Conservation (phyloP, 2,888 invertebrate species). For the Cancer borealis region DNA sequence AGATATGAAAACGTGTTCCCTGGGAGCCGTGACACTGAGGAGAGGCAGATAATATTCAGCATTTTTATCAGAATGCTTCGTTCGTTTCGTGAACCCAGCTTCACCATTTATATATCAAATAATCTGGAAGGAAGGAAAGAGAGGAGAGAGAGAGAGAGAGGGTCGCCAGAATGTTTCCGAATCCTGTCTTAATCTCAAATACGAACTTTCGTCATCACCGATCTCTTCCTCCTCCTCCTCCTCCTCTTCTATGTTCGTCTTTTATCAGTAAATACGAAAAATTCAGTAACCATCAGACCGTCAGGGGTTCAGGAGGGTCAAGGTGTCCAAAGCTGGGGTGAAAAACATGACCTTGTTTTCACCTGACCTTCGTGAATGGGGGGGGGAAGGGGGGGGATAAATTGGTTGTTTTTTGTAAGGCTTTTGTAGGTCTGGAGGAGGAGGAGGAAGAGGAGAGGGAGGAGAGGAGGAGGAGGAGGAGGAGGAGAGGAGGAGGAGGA, state of each 20-base stretch:
- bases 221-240: slow-evolving; percentile 11
- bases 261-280: not conserved
- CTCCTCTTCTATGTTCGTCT: not conserved
- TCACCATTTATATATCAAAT: too few relatives aligned
- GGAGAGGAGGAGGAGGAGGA: too few relatives aligned
- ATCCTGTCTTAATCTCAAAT: too few relatives aligned
- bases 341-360: slow-evolving; percentile 10
- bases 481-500: not conserved
- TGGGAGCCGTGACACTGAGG: too few relatives aligned
- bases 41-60: too few relatives aligned
- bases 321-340: not conserved
- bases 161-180: too few relatives aligned
- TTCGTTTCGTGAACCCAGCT: too few relatives aligned
- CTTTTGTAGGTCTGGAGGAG: not conserved
- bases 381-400: not conserved
- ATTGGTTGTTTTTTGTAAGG: not conserved
- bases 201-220: too few relatives aligned
- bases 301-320: not conserved
- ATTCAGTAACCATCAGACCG: not conserved
- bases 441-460: not conserved
- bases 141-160: too few relatives aligned
- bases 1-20: too few relatives aligned
- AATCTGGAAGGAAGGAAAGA: too few relatives aligned
- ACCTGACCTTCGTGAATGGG: not conserved
- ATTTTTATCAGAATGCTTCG: too few relatives aligned